phyloP scores from a whole-genome alignment of 1,140 invertebrate species.

The Drosophila eugracilis region DNA sequence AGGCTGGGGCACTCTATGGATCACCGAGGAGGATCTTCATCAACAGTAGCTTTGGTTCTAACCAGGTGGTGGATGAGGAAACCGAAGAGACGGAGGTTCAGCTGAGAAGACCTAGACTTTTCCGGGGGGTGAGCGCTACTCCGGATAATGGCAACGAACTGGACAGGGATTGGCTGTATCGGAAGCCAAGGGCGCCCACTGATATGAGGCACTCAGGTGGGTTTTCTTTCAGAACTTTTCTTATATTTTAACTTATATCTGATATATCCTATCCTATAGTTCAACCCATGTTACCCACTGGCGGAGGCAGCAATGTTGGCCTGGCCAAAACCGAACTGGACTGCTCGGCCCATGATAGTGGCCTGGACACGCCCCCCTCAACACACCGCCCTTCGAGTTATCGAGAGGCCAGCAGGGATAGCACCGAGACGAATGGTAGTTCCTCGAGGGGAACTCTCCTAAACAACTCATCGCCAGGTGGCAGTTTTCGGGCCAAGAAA shows the following conservation, averaged over 20 bases:
- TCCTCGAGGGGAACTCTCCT: conserved; percentile 78
- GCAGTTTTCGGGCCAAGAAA: conserved; percentile 79
- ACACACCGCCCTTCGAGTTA: conserved; percentile 83
- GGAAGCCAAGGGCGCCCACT: conserved; percentile 80
- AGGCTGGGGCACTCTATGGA: conserved; percentile 63
- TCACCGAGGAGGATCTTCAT: conserved; percentile 80
- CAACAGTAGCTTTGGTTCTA: conserved; percentile 78
- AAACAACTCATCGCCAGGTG: conserved; percentile 76
- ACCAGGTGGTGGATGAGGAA: conserved; percentile 83
- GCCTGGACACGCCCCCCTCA: conserved; percentile 80
- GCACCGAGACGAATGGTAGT: conserved; percentile 78
- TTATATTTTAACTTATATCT: neutral
- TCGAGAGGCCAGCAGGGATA: conserved; percentile 76
- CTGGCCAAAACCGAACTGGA: conserved; percentile 74
- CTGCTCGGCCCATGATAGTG: conserved; percentile 83
- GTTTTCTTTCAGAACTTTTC: conserved; percentile 7
- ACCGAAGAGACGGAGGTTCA: conserved; percentile 81
- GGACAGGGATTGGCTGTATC: conserved; percentile 82
- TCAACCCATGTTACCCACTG: conserved; percentile 80
- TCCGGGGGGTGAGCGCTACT: conserved; percentile 65
- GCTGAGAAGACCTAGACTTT: conserved; percentile 69
- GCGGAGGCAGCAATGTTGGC: conserved; percentile 48
- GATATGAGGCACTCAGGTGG: conserved; percentile 83
- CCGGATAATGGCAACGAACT: conserved; percentile 82
- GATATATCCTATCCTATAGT: conserved; percentile 33